A percentile compares a stretch with the other conserved stretches of the same genome.
Conservation (phyloP, 1,140 invertebrate species). For the Eufriesea mexicana region DNA sequence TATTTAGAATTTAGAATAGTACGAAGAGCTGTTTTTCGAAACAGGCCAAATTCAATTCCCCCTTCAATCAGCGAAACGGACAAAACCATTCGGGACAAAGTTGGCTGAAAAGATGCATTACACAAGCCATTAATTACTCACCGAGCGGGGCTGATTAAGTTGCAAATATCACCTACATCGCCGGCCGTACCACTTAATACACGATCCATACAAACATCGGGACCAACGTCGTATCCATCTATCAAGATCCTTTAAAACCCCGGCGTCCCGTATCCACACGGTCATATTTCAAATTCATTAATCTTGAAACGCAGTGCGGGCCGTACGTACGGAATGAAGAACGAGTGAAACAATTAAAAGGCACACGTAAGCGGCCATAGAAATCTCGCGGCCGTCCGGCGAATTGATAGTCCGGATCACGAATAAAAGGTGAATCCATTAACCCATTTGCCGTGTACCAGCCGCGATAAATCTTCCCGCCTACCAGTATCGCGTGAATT, state of each 20-base stretch:
- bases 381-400: neutral
- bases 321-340: neutral
- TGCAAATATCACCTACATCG: neutral
- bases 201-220: neutral
- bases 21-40: too few relatives aligned
- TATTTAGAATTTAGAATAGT: too few relatives aligned
- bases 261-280: neutral
- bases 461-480: slow-evolving; percentile 32
- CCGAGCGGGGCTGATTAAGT: neutral
- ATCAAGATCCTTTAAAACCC: slow-evolving; percentile 7
- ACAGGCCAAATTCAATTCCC: too few relatives aligned
- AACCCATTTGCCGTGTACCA: slow-evolving; percentile 20
- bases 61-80: too few relatives aligned
- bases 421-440: slow-evolving; percentile 44
- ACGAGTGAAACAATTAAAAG: slow-evolving; percentile 23
- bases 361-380: neutral
- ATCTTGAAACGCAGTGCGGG: neutral
- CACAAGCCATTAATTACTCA: neutral
- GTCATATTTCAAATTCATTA: slow-evolving; percentile 14
- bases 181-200: neutral
- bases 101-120: neutral
- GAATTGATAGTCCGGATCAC: slow-evolving; percentile 28
- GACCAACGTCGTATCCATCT: neutral
- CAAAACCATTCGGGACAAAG: neutral
- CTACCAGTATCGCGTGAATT: slow-evolving; percentile 25